Evolutionary conservation across 2,113 vertebrate genomes (phyloP).

Genomic region (Columba janthina): DNA sequence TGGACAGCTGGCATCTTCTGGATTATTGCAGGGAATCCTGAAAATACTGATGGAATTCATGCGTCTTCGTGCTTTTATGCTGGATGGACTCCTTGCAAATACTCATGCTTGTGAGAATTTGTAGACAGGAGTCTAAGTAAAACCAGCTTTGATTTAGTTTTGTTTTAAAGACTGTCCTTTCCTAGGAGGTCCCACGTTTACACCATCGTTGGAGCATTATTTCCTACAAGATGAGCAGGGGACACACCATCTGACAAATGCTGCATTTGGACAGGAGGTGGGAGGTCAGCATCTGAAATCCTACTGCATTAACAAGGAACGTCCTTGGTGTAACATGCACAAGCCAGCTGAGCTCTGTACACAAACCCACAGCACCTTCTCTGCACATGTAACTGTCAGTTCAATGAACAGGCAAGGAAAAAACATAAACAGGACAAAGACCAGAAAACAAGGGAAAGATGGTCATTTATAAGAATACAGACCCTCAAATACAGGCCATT

Average conservation of each 20-base stretch:
- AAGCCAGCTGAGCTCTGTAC: neutral
- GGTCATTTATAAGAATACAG: neutral
- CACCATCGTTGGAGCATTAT: neutral
- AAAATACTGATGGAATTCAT: neutral
- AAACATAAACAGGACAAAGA: neutral
- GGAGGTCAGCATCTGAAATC: neutral
- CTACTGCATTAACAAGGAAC: neutral
- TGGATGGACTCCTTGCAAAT: neutral
- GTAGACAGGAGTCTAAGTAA: accelerated
- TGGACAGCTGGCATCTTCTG: neutral
- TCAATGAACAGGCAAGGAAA: neutral
- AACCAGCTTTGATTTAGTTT: neutral
- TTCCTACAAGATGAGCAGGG: neutral
- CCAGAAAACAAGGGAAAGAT: neutral
- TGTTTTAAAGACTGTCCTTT: neutral
- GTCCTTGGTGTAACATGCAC: neutral
- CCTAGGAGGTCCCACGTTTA: neutral
- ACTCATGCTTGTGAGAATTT: neutral
- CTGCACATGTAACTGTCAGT: neutral
- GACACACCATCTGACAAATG: neutral
- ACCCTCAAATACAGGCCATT: neutral
- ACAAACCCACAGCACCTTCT: neutral
- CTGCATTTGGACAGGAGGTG: neutral
- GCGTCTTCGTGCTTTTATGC: neutral
- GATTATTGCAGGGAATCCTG: neutral